These are phyloP conservation scores for Felis chaus DNA, from an alignment of 2,113 vertebrate species.

Conservation along the genomic window DNA sequence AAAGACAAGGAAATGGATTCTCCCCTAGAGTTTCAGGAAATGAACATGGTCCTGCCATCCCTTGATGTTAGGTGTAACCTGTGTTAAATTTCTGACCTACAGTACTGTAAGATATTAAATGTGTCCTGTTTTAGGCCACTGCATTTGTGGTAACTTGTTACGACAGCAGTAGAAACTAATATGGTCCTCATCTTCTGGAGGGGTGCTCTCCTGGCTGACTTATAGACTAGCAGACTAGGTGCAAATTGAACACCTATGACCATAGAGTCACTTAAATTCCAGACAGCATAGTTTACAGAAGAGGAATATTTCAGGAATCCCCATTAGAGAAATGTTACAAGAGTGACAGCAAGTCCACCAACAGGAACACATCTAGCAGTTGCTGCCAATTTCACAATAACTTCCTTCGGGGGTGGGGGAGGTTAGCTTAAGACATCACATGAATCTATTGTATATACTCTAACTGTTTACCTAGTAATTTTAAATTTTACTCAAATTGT, in stretches of 20 bases:
- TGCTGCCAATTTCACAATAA: background rate
- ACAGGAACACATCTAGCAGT: rapidly evolving
- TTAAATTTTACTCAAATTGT: background rate
- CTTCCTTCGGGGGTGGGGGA: background rate
- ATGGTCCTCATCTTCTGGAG: background rate
- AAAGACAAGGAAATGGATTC: background rate
- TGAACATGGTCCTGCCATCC: background rate
- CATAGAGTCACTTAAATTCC: background rate
- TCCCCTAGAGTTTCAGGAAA: background rate
- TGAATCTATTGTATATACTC: constrained; percentile 1
- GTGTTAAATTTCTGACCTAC: background rate
- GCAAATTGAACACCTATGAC: background rate
- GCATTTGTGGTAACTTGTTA: background rate
- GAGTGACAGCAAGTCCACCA: background rate
- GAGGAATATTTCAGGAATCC: background rate
- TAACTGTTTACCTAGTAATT: background rate
- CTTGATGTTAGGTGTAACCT: background rate
- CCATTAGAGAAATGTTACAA: background rate
- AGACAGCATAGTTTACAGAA: background rate
- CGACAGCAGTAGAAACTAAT: background rate
- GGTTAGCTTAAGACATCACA: background rate
- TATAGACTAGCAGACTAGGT: background rate
- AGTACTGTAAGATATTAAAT: background rate
- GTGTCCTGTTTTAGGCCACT: background rate
- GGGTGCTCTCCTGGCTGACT: background rate